Evolutionary conservation across 2,888 invertebrate genomes (phyloP).

Genomic region (Ophioninae sp.): DNA sequence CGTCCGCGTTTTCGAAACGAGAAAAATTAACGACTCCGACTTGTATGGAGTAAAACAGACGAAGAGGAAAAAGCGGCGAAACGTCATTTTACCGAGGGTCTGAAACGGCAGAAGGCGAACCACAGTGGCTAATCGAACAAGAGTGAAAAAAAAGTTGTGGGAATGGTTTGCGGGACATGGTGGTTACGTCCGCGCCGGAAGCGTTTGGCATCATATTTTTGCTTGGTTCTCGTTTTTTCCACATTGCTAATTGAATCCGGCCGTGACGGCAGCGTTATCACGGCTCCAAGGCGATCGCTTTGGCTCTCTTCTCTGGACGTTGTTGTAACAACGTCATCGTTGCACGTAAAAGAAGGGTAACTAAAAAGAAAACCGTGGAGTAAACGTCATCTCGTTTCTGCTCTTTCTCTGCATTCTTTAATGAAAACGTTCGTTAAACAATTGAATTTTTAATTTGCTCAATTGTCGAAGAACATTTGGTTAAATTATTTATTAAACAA

Average conservation of each 20-base stretch:
- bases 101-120: conserved; percentile 29
- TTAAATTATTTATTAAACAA: too few species aligned
- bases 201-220: conserved; percentile 56
- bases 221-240: conserved; percentile 54
- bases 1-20: background rate
- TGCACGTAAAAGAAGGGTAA: background rate
- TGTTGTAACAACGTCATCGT: conserved; percentile 23
- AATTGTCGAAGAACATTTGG: too few species aligned
- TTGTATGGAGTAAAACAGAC: background rate
- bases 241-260: conserved; percentile 57
- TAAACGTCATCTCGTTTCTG: background rate
- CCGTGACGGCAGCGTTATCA: conserved; percentile 31
- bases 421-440: too few species aligned
- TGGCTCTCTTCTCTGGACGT: background rate
- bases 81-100: conserved; percentile 40
- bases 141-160: conserved; percentile 22
- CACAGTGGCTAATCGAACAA: conserved; percentile 51
- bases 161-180: conserved; percentile 10
- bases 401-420: background rate
- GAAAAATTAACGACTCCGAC: background rate
- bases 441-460: too few species aligned
- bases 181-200: background rate
- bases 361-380: background rate
- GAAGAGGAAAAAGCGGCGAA: conserved; percentile 10
- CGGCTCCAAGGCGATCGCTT: conserved; percentile 5